phyloP scores from a whole-genome alignment of 1,140 invertebrate genomes.

The Dreissena rostriformis region DNA sequence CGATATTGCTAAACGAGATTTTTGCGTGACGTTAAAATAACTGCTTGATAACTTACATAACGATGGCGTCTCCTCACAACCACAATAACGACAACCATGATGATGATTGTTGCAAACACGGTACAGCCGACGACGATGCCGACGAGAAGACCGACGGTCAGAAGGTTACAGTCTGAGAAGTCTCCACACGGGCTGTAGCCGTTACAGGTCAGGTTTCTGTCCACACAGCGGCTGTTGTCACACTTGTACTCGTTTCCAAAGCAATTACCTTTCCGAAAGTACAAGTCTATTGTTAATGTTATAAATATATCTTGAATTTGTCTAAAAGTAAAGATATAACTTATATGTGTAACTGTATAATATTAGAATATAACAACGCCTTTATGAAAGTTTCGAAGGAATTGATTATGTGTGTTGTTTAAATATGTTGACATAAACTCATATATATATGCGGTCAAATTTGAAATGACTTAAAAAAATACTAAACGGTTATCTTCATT shows the following conservation, averaged over 20 bases:
- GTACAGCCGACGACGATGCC: constrained; percentile 31
- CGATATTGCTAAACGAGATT: too few species aligned
- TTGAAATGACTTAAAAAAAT: too few species aligned
- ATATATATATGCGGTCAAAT: too few species aligned
- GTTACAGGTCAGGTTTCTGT: constrained; percentile 57
- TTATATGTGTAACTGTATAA: neutral
- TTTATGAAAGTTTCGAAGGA: too few species aligned
- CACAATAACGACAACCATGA: neutral
- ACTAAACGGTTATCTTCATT: too few species aligned
- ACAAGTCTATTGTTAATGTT: neutral
- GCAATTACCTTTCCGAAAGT: constrained; percentile 23
- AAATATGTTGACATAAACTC: too few species aligned
- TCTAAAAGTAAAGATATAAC: neutral
- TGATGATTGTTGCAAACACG: constrained; percentile 2
- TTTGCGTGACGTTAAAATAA: too few species aligned
- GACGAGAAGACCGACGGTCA: neutral
- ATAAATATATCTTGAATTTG: too few species aligned
- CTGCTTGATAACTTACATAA: constrained; percentile 39
- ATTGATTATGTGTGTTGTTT: too few species aligned
- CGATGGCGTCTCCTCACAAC: neutral
- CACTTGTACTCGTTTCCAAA: constrained; percentile 52
- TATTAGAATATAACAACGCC: too few species aligned
- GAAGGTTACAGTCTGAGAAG: constrained; percentile 49
- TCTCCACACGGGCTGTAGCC: constrained; percentile 60
- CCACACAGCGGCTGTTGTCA: constrained; percentile 59